Evolutionary conservation across 2,113 vertebrate species (phyloP).

Genomic region (Pangasianodon gigas): DNA sequence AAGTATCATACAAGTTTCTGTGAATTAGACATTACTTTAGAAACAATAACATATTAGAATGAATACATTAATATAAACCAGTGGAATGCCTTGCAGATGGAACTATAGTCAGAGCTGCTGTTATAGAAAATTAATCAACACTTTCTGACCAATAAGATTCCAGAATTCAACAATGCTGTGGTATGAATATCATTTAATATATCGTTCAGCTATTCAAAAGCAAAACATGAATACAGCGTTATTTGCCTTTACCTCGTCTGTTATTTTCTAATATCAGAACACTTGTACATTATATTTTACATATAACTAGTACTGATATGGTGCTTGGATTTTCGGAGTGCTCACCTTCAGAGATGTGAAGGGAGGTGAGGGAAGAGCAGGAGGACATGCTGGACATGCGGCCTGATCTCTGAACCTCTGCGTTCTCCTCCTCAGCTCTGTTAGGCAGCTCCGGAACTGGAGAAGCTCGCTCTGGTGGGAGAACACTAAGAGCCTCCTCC

Average conservation of each 20-base stretch:
- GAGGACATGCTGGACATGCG: slow-evolving; percentile 75
- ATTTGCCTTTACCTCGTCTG: neutral
- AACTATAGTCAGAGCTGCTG: neutral
- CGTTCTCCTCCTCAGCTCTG: slow-evolving; percentile 67
- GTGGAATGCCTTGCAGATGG: neutral
- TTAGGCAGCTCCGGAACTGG: slow-evolving; percentile 64
- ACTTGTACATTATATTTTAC: neutral
- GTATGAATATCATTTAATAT: neutral
- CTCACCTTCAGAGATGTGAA: slow-evolving; percentile 89
- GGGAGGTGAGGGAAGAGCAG: slow-evolving; percentile 86
- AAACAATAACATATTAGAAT: neutral
- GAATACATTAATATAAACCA: neutral
- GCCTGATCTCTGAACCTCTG: slow-evolving; percentile 67
- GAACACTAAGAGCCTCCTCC: slow-evolving; percentile 86
- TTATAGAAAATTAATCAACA: neutral
- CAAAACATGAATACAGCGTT: neutral
- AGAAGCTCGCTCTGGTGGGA: slow-evolving; percentile 60
- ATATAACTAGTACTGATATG: neutral
- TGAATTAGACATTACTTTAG: neutral
- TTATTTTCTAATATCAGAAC: neutral
- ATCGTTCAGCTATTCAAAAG: neutral
- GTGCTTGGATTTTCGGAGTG: neutral
- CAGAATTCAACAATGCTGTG: neutral
- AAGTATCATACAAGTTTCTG: neutral
- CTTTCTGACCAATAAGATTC: neutral